These are phyloP conservation scores for Carduelis carduelis DNA, from an alignment of 2,797 vertebrate genomes.

Conservation along the genomic window DNA sequence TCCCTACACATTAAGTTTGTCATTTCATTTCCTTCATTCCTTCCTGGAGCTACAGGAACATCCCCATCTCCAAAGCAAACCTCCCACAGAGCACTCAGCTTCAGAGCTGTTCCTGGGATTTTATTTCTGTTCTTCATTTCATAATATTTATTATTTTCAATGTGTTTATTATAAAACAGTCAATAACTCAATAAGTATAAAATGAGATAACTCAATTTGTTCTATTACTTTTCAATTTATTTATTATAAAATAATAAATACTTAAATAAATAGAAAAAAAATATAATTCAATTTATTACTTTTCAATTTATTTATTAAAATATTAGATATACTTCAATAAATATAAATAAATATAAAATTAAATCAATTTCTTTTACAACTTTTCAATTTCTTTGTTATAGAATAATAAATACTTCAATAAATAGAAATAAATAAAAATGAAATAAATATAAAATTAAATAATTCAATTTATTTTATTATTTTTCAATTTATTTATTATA, in stretches of 20 bases:
- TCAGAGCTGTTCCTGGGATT: background rate
- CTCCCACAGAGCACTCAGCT: background rate
- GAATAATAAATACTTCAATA: too few relatives aligned
- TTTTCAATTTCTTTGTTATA: too few relatives aligned
- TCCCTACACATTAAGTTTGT: background rate
- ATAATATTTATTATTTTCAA: background rate
- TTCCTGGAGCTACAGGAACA: background rate
- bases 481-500: too few relatives aligned
- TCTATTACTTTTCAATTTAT: background rate
- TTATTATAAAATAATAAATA: background rate
- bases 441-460: too few relatives aligned
- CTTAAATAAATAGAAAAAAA: too few relatives aligned
- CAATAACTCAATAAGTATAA: background rate
- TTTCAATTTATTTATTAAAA: too few relatives aligned
- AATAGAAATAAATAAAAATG: too few relatives aligned
- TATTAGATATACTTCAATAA: too few relatives aligned
- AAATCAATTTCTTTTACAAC: too few relatives aligned
- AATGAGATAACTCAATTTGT: background rate
- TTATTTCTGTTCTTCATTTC: background rate
- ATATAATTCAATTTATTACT: too few relatives aligned
- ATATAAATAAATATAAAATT: too few relatives aligned
- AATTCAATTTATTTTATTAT: too few relatives aligned
- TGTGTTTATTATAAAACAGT: background rate
- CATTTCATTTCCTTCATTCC: background rate
- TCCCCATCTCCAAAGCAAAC: background rate